Evolutionary conservation across 53 echinoderm and acorn worm species (phyloP).

Genomic region (Paracentrotus lividus): DNA sequence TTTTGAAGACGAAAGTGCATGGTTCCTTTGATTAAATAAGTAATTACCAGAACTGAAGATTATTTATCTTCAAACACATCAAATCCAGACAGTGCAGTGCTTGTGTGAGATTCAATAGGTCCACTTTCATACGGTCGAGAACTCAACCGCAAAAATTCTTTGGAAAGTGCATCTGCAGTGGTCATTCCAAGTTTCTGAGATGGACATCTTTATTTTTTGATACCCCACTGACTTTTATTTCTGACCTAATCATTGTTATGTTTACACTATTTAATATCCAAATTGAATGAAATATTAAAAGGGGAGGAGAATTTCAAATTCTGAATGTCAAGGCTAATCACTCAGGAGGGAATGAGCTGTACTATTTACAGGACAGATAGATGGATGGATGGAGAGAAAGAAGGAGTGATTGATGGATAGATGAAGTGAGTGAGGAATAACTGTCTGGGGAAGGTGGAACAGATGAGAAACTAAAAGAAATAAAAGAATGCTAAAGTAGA

Average conservation of each 20-base stretch:
- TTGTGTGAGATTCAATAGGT: not conserved
- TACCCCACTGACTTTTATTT: slow-evolving; percentile 27
- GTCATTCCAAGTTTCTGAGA: slow-evolving; percentile 29
- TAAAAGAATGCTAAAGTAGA: not conserved
- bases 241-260: slow-evolving; percentile 56
- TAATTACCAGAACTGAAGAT: too few species aligned
- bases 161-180: slow-evolving; percentile 40
- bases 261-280: slow-evolving; percentile 65
- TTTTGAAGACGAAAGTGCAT: too few species aligned
- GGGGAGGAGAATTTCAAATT: slow-evolving; percentile 49
- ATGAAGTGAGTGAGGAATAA: not conserved
- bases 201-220: slow-evolving; percentile 50
- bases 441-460: not conserved
- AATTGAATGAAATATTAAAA: slow-evolving; percentile 56
- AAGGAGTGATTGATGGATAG: not conserved
- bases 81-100: not conserved
- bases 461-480: not conserved
- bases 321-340: slow-evolving; percentile 56
- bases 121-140: not conserved
- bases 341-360: slow-evolving; percentile 6
- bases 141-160: slow-evolving; percentile 31
- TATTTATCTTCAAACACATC: too few species aligned
- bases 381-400: slow-evolving; percentile 5
- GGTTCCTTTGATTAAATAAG: too few species aligned
- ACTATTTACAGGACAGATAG: not conserved